Evolutionary conservation across 2,888 invertebrate species (phyloP), one percentile per base, ranked within the genome.

Genomic region (Apomyelois bistriatella): DNA sequence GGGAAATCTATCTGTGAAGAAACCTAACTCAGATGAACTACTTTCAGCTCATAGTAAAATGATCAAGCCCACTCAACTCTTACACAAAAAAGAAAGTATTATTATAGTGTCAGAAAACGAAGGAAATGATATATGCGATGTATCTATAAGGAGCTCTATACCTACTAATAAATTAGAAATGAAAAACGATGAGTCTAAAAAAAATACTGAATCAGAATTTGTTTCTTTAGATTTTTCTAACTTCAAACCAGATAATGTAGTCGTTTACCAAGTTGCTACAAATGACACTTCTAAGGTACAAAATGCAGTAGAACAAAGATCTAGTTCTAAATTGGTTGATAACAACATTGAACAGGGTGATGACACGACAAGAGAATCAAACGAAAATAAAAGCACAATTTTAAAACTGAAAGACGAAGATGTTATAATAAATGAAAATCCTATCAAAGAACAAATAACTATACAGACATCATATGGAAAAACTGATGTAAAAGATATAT

Each of bases 1-100:
- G 4, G 62, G 58, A 0, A 66, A 79, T 37, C 64, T 79, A 16
- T 75, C 79, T 0, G 61, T 77, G 15, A 74, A 75, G 8, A 67
- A 70, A 52, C 65, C 59, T 3, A 30, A 72, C 50, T 60, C 70
- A 1, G 48, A 59, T 6, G 68, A 70, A 51, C 60, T 68, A 22
- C 55, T 68, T 13, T 41, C 53, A 22, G 56, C 47, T 3, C 12
- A 35, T 53, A 12, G 54, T 55, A 15, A 56, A 42, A 38, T 32
- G 53, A 46, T 46, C 7, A 48, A 15, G 12, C 12, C 36, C 8
- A 6, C 17, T 17, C 17, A 48, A 16, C 7, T 46, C 0, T 9
- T 43, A 13, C 3, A 9, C 8, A 30, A 43, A 13, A 43, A 12
- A 30, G 13, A 43, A 13, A 28, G 7, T 30, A 43, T 13, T 22